Evolutionary conservation across 1,140 invertebrate species (phyloP), one percentile per base, ranked within the genome.

Genomic region (Pseudachorutes palmiensis): DNA sequence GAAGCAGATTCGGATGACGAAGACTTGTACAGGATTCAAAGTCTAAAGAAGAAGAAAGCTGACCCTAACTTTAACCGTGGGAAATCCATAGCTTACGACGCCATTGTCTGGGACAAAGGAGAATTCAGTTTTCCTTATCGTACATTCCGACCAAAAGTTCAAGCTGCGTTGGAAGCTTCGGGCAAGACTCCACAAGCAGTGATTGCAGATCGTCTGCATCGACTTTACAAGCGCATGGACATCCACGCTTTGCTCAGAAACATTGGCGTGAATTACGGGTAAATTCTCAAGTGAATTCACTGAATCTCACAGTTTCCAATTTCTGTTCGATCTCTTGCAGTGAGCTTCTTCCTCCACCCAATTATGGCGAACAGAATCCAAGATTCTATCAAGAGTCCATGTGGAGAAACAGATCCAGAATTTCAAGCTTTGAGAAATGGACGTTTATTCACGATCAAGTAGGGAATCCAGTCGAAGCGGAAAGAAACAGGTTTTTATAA

Each of bases 311-410:
- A 5, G 19, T 19, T 41, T 41, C 19, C 19, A 41, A 41, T 19
- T 41, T 41, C 36, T 19, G 5, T 19, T 41, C 5, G 19, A 41
- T 5, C 19, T 41, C 19, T 41, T 41, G 5, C n/a, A 55, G 36
- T 19, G 70, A 72, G 49, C 57, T 72, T 24, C 57, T 69, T n/a
- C 63, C 67, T 33, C 64, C 61, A 9, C 65, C 67, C 1, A 48
- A 69, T 26, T 72, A 67, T 31, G 67, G 65, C 24, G 70, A 72
- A 36, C 58, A 31, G 2, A 69, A 62, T 65, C 66, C 66, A 28
- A 57, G 67, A 61, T 72, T 72, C 57, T 72, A 67, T 58, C 58
- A 72, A 41, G 70, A 72, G 61, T 65, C 67, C 64, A 69, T 67
- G 62, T 72, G 61, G 31, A 33, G 70, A 33, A 67, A 69, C 28